Percentiles rank a stretch among this genome's conserved stretches.
These are phyloP conservation scores for Mellilla xanthometata DNA, from an alignment of 2,888 invertebrate species.

Conservation along the genomic window DNA sequence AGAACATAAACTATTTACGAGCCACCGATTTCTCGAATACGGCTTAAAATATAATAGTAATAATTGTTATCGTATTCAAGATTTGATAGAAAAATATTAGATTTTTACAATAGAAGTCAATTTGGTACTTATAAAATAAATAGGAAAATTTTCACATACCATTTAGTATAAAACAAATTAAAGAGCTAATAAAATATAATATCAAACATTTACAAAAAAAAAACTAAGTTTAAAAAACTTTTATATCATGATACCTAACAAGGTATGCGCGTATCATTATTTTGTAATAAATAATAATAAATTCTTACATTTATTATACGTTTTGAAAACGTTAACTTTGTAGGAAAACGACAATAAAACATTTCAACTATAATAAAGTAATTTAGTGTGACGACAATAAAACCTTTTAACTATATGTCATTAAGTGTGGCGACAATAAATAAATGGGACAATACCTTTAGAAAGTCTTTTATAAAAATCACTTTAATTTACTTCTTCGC, in stretches of 20 bases:
- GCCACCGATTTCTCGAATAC: background rate
- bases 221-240: background rate
- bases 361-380: too few relatives aligned
- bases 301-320: too few relatives aligned
- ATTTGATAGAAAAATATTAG: constrained; percentile 2
- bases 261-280: too few relatives aligned
- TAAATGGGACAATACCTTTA: too few relatives aligned
- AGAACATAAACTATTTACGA: constrained; percentile 1
- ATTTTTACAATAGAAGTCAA: constrained; percentile 8
- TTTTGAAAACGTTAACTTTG: too few relatives aligned
- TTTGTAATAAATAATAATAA: too few relatives aligned
- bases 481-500: too few relatives aligned
- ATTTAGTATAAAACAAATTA: background rate
- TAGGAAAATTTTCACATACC: background rate
- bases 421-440: too few relatives aligned
- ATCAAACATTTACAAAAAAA: background rate
- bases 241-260: background rate
- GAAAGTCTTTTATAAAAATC: too few relatives aligned
- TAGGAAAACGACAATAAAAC: constrained; percentile 2
- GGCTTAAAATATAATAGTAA: background rate
- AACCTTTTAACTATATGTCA: too few relatives aligned
- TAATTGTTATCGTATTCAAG: background rate
- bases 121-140: constrained; percentile 1
- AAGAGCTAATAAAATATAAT: too few relatives aligned
- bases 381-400: constrained; percentile 2